Conservation (phyloP, 2,113 vertebrate genomes). For the Leiothrix lutea region DNA sequence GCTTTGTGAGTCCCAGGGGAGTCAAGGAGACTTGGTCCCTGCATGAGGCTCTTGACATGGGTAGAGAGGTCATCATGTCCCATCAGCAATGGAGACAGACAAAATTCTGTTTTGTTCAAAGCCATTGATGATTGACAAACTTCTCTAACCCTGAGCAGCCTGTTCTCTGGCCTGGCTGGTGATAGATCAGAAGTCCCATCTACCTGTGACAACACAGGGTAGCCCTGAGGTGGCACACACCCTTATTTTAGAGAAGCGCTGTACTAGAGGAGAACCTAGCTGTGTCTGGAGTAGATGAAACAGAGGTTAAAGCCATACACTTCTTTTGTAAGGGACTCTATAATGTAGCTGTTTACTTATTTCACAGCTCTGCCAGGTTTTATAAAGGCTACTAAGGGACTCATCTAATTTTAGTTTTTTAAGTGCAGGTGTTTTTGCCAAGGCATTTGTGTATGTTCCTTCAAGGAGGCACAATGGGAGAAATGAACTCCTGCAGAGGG, state of each 20-base stretch:
- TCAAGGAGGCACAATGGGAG: background rate
- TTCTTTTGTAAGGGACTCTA: background rate
- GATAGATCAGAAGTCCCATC: background rate
- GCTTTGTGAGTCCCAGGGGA: background rate
- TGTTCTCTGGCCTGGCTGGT: background rate
- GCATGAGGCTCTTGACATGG: background rate
- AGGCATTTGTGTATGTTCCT: background rate
- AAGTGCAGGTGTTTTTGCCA: background rate
- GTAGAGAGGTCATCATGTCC: background rate
- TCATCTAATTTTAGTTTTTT: background rate
- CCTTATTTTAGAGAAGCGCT: background rate
- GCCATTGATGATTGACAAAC: background rate
- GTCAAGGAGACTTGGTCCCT: background rate
- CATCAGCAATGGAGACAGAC: background rate
- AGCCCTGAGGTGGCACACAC: background rate
- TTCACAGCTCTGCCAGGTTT: background rate
- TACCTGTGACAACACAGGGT: fast-evolving
- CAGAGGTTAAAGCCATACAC: background rate
- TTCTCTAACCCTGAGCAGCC: background rate
- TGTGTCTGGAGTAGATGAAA: background rate
- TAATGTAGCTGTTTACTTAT: background rate
- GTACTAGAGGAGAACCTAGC: background rate
- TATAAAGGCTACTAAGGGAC: background rate
- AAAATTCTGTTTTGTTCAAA: background rate
- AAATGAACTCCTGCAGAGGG: background rate